Evolutionary conservation across 2,113 vertebrate species (phyloP), one percentile per base, ranked within the genome.

Genomic region (Talpa occidentalis): DNA sequence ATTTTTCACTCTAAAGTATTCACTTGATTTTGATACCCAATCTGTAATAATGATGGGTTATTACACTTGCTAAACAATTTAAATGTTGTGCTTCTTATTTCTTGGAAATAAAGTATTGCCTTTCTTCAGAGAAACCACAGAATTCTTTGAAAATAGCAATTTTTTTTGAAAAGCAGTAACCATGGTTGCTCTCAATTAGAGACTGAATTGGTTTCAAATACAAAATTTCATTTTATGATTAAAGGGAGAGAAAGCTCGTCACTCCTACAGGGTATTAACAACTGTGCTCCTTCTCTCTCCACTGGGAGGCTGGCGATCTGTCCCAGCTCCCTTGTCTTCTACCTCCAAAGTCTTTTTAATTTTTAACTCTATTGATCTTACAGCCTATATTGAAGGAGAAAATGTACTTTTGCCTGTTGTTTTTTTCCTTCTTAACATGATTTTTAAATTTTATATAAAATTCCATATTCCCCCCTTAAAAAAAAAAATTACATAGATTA

Each of bases 151-250:
- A 94, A 95, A 95, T 86, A 96, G 91, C 84, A 26, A 1, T 42
- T 84, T 81, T 64, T 73, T 35, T 35, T 35, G 85, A 78, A 81
- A 88, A 77, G 78, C 81, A 62, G 94, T 92, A 88, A 95, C 93
- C 94, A 90, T 95, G 94, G 95, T 74, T 90, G 91, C 89, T 82
- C 62, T 93, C 64, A 35, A 42, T 84, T 40, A 56, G 69, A 79
- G 73, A 77, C 81, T 42, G 72, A 35, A 14, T n/a, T 84, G 84
- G 77, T 76, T 93, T 90, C 54, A 84, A 81, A 80, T 54, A 26
- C 15, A 16, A 69, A 92, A 91, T n/a, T 92, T 80, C 42, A 35
- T 77, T 82, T 76, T 60, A 2, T 19, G 77, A 28, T 15, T 69
- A 67, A 16, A n/a, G 59, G 62, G 64, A 64, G 21, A 85, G 82